Evolutionary conservation across 2,888 invertebrate genomes (phyloP).

Genomic region (Pinctada fucata): DNA sequence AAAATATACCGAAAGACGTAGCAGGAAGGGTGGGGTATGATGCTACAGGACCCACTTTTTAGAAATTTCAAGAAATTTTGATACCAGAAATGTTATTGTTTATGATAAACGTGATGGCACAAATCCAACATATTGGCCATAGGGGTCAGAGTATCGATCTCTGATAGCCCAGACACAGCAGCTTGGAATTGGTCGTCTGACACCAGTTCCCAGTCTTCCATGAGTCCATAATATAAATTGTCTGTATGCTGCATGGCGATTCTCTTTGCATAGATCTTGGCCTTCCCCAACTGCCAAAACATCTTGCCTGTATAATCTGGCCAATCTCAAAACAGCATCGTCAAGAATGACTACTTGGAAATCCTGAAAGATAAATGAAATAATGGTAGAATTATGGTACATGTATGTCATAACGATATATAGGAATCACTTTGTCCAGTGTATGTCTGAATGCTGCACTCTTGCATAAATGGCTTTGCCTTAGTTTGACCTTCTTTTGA

Average conservation of each 20-base stretch:
- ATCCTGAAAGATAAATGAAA: background rate
- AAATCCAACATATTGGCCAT: conserved; percentile 13
- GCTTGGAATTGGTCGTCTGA: background rate
- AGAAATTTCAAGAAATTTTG: too few relatives aligned
- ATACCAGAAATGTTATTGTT: background rate
- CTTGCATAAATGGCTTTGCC: too few relatives aligned
- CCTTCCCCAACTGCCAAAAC: background rate
- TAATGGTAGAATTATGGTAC: too few relatives aligned
- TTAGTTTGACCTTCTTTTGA: too few relatives aligned
- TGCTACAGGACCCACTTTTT: too few relatives aligned
- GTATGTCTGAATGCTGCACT: too few relatives aligned
- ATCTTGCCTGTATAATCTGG: background rate
- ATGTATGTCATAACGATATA: too few relatives aligned
- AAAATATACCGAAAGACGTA: too few relatives aligned
- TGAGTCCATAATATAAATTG: conserved; percentile 6
- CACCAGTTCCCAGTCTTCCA: conserved; percentile 7
- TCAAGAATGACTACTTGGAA: conserved; percentile 2
- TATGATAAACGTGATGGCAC: background rate
- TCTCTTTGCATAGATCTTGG: background rate
- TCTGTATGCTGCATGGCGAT: conserved; percentile 1
- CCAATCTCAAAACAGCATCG: background rate
- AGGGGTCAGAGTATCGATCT: conserved; percentile 2
- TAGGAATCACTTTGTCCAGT: too few relatives aligned
- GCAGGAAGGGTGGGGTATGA: too few relatives aligned
- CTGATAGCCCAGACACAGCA: conserved; percentile 14